Evolutionary conservation across 2,113 vertebrate species (phyloP).

Genomic region (Cranoglanis bouderius): DNA sequence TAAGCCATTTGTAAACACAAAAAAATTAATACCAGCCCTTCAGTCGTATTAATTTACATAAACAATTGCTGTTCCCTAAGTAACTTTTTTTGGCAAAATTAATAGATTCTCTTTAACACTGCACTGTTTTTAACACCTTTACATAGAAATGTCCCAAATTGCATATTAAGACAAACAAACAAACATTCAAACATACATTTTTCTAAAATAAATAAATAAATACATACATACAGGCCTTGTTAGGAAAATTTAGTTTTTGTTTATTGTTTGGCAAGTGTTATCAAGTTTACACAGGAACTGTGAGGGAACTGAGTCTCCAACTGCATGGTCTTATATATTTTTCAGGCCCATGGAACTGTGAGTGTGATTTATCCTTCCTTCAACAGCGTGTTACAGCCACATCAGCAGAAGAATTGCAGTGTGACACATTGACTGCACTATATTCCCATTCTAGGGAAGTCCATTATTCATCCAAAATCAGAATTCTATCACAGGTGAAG

Average conservation of each 20-base stretch:
- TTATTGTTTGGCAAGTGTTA: background rate
- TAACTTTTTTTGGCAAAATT: background rate
- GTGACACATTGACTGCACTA: conserved; percentile 47
- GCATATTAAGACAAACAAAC: background rate
- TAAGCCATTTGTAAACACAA: background rate
- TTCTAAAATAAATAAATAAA: background rate
- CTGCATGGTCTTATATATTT: background rate
- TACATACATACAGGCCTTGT: background rate
- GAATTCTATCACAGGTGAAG: conserved; percentile 58
- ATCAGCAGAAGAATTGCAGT: conserved; percentile 59
- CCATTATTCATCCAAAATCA: conserved; percentile 67
- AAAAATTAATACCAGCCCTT: background rate
- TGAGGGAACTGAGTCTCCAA: background rate
- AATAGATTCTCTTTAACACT: background rate
- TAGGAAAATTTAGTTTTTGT: background rate
- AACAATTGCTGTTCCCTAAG: background rate
- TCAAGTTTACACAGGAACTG: background rate
- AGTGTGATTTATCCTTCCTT: conserved; percentile 46
- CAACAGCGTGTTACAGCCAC: conserved; percentile 10
- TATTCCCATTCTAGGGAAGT: conserved; percentile 41
- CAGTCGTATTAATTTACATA: background rate
- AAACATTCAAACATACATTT: background rate
- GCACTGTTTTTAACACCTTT: background rate
- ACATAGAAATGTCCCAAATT: background rate
- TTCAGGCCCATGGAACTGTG: background rate